These are phyloP conservation scores for Heliopora coerulea DNA, from an alignment of 92 coral and sea anemone genomes.

Conservation along the genomic window DNA sequence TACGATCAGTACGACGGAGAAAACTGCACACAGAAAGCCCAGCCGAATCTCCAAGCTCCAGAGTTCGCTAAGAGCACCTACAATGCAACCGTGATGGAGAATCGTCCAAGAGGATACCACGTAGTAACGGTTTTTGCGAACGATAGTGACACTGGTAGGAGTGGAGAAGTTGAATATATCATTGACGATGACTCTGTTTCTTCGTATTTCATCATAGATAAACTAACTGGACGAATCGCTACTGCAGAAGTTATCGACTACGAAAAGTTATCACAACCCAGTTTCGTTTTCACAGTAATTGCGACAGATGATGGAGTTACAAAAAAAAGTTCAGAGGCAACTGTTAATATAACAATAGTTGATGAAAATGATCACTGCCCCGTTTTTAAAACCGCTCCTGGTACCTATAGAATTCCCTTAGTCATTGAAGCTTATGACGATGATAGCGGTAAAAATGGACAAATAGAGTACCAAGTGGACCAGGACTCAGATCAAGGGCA, in stretches of 20 bases:
- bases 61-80: not conserved
- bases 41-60: constrained; percentile 2
- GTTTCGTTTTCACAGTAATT: constrained; percentile 45
- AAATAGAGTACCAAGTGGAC: constrained; percentile 1
- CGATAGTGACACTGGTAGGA: constrained; percentile 22
- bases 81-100: constrained; percentile 9
- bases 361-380: constrained; percentile 77
- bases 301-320: constrained; percentile 70
- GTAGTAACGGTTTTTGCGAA: constrained; percentile 17
- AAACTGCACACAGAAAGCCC: not conserved
- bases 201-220: constrained; percentile 4
- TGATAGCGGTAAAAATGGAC: constrained; percentile 34
- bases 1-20: constrained; percentile 41
- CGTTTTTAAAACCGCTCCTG: constrained; percentile 40
- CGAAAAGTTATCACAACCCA: constrained; percentile 42
- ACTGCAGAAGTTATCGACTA: constrained; percentile 41
- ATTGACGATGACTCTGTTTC: not conserved
- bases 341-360: constrained; percentile 35
- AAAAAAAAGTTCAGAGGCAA: constrained; percentile 38
- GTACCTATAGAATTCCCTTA: constrained; percentile 1
- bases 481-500: not conserved
- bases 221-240: not conserved
- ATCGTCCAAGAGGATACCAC: constrained; percentile 5
- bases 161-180: constrained; percentile 5
- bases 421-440: constrained; percentile 13